phyloP scores from a whole-genome alignment of 2,797 vertebrate genomes.

The Thripadectes ignobilis region DNA sequence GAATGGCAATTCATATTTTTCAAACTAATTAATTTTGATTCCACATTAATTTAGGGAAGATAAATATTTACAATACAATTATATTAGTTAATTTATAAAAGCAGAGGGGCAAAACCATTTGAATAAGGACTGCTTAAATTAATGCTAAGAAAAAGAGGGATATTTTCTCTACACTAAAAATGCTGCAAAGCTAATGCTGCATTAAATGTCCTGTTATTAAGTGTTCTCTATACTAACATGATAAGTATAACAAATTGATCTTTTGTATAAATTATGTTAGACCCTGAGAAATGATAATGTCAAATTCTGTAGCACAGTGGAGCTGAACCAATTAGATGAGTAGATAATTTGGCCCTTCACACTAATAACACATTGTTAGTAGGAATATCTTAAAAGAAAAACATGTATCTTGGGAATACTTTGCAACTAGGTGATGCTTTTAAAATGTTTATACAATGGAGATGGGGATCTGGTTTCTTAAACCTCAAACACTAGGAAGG shows the following conservation, averaged over 20 bases:
- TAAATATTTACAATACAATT: conserved; percentile 63
- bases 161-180: not conserved
- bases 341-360: conserved; percentile 61
- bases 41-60: conserved; percentile 47
- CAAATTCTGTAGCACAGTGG: conserved; percentile 31
- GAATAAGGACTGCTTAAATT: conserved; percentile 28
- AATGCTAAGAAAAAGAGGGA: not conserved
- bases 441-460: conserved; percentile 8
- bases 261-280: conserved; percentile 62
- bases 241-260: conserved; percentile 57
- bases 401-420: conserved; percentile 37
- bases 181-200: conserved; percentile 25
- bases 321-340: conserved; percentile 60
- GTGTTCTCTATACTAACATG: conserved; percentile 15
- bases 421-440: conserved; percentile 41
- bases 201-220: conserved; percentile 49
- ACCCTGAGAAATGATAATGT: conserved; percentile 58
- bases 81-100: conserved; percentile 55
- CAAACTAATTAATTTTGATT: conserved; percentile 59
- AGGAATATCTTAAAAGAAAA: conserved; percentile 53
- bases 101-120: conserved; percentile 21
- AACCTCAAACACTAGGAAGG: not conserved
- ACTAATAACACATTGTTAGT: conserved; percentile 24
- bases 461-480: conserved; percentile 21
- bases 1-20: conserved; percentile 38